Percentiles rank a stretch among this genome's conserved stretches.
Conservation (phyloP, 53 echinoderm and acorn worm genomes). For the Holothuria leucospilota region DNA sequence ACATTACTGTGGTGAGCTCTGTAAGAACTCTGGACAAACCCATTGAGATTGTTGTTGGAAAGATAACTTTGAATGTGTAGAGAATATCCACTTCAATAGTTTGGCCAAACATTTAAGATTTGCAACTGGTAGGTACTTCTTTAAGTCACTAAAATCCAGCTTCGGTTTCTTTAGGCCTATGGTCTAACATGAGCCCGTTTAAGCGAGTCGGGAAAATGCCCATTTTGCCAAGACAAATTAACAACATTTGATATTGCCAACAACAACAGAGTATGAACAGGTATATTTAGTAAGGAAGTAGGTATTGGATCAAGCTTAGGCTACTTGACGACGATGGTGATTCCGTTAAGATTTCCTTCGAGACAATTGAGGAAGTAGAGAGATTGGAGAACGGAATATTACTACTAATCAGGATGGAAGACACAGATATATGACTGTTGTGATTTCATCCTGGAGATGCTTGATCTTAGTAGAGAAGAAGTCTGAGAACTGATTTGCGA, state of each 20-base stretch:
- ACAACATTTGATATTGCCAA: conserved; percentile 50
- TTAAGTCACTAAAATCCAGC: conserved; percentile 14
- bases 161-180: conserved; percentile 49
- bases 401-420: background rate
- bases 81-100: conserved; percentile 10
- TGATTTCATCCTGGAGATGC: background rate
- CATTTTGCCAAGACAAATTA: conserved; percentile 42
- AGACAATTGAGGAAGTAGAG: background rate
- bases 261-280: conserved; percentile 33
- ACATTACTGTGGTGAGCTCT: conserved; percentile 18
- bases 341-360: conserved; percentile 39
- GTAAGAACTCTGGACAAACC: background rate
- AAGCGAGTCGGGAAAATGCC: conserved; percentile 41
- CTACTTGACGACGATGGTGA: conserved; percentile 55
- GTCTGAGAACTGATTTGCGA: conserved; percentile 34
- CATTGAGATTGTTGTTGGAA: background rate
- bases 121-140: too few species aligned
- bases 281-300: conserved; percentile 49
- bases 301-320: conserved; percentile 62
- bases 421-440: background rate
- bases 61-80: conserved; percentile 15
- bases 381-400: background rate
- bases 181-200: conserved; percentile 54
- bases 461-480: too few species aligned
- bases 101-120: conserved; percentile 56